These are phyloP conservation scores for Pocillopora verrucosa DNA, from an alignment of 64 coral and sea anemone genomes.

Conservation along the genomic window DNA sequence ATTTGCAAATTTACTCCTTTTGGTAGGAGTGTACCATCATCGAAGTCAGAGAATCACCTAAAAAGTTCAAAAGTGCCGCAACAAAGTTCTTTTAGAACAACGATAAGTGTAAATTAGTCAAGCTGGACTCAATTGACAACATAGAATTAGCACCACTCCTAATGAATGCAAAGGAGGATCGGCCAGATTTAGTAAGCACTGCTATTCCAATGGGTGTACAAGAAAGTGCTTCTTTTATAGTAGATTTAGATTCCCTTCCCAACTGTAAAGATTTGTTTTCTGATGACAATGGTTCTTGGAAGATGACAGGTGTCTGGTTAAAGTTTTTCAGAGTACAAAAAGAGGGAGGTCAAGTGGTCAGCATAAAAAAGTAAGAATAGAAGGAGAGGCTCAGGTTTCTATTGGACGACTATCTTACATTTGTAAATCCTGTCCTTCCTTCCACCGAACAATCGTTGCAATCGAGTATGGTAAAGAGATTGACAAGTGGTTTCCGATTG, in stretches of 20 bases:
- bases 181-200: conserved; percentile 6
- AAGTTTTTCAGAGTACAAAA: conserved; percentile 18
- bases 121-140: background rate
- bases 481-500: conserved; percentile 3
- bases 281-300: conserved; percentile 4
- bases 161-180: conserved; percentile 7
- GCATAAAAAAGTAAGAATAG: background rate
- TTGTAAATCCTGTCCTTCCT: background rate
- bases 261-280: background rate
- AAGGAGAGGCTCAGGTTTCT: background rate
- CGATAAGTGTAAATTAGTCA: background rate
- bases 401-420: conserved; percentile 11
- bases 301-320: background rate
- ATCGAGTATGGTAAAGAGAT: conserved; percentile 11
- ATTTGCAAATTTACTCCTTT: background rate
- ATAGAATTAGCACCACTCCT: background rate
- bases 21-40: background rate
- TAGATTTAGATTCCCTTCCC: conserved; percentile 20
- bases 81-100: conserved; percentile 14
- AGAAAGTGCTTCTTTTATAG: background rate
- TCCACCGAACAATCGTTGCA: background rate
- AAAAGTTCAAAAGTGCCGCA: conserved; percentile 5
- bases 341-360: background rate
- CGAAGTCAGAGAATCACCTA: conserved; percentile 25
- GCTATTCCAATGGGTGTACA: background rate